Base-by-base conservation (phyloP, 2,888 invertebrate species). In the Alviniconcha strummeri region DNA sequence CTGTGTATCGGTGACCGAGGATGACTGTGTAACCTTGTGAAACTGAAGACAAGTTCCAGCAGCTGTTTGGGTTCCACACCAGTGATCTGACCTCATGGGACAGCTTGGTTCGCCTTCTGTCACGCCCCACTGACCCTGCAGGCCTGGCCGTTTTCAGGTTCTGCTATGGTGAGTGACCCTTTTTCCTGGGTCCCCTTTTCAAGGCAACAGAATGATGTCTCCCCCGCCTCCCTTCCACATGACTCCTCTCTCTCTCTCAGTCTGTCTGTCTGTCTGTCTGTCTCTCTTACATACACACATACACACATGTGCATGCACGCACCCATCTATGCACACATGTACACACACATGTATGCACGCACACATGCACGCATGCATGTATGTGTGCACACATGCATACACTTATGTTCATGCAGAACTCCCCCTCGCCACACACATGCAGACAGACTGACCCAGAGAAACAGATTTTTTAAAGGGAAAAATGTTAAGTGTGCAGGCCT, bases 31-130 rank as follows among this genome's bases (percentile, higher is more conserved):
- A 0, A 0, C 36, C 36, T 36, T 36, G 36, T 36, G 36, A 36
- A 36, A 36, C 36, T 3, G 71, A 67, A 9, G n/a, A 82, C 64
- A 75, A 78, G 76, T 89, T 90, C 85, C 79, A 86, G 60, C 67
- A 83, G 15, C 71, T 89, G 67, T 87, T 90, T 85, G 92, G 92
- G 1, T 91, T 92, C 84, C 85, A 84, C 11, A 60, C 77, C 36
- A 78, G 80, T 4, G 90, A 89, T 67, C 83, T 91, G 55, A 78
- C 80, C 15, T 87, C 87, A 13, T 86, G 86, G 85, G 55, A 85
- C 11, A 97, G 97, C 96, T 97, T 97, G 95, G 97, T 96, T 95
- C 97, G 96, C 96, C 97, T 97, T 96, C 97, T 97, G 83, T 86
- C 87, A 86, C 88, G 89, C 19, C 93, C 92, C 5, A 88, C 85